Evolutionary conservation across 2,888 invertebrate species (phyloP).

Genomic region (Drosophila mimetica): DNA sequence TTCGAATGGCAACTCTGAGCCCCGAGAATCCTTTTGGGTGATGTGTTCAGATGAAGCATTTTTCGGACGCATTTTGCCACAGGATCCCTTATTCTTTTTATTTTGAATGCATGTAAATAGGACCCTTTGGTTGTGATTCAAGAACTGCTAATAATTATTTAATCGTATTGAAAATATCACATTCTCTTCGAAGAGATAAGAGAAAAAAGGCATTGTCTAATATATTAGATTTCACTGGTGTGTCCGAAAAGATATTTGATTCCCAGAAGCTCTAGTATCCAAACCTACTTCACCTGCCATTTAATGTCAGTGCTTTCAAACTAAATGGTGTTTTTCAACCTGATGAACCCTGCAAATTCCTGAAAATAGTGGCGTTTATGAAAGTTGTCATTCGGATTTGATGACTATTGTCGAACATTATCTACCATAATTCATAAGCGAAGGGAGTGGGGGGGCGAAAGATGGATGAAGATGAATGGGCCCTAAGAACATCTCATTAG

Average conservation of each 20-base stretch:
- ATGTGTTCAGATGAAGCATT: too few relatives aligned
- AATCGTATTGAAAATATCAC: neutral
- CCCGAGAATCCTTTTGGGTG: too few relatives aligned
- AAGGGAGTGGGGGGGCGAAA: neutral
- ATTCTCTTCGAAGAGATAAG: too few relatives aligned
- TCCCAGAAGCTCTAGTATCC: neutral
- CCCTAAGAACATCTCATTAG: constrained; percentile 44
- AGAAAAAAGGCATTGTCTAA: too few relatives aligned
- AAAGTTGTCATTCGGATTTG: constrained; percentile 27
- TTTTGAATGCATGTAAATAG: too few relatives aligned
- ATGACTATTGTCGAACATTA: constrained; percentile 45
- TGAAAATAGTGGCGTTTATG: constrained; percentile 9
- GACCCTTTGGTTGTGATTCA: too few relatives aligned
- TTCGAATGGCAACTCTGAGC: neutral
- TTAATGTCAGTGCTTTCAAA: neutral
- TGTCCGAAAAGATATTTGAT: neutral
- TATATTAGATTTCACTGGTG: neutral
- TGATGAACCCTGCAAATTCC: constrained; percentile 2
- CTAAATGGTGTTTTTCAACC: neutral
- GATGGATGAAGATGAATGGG: constrained; percentile 44
- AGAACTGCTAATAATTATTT: too few relatives aligned
- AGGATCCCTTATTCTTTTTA: too few relatives aligned
- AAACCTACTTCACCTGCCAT: neutral
- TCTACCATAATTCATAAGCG: constrained; percentile 39
- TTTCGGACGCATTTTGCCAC: too few relatives aligned